These are phyloP conservation scores for Calameuta idolon DNA, from an alignment of 2,888 invertebrate species.

Conservation along the genomic window DNA sequence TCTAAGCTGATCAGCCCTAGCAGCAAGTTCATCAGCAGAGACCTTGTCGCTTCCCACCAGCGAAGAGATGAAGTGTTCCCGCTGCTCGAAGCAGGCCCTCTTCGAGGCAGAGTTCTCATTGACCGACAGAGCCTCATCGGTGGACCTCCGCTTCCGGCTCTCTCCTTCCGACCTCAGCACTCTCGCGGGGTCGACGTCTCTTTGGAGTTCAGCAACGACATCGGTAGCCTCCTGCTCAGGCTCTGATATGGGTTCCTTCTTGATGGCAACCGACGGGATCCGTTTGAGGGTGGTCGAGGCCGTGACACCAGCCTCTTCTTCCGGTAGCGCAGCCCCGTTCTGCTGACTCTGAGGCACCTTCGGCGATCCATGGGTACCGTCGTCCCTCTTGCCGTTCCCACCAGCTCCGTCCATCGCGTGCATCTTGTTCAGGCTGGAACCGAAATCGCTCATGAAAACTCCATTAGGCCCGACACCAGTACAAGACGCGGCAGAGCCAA, in stretches of 20 bases:
- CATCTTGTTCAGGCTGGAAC: constrained; percentile 72
- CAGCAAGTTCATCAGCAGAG: constrained; percentile 56
- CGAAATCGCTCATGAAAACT: neutral
- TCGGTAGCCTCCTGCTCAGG: constrained; percentile 41
- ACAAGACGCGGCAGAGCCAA: neutral
- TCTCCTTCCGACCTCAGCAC: constrained; percentile 25
- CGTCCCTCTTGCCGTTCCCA: constrained; percentile 60
- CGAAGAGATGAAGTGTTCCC: constrained; percentile 59
- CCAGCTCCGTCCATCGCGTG: constrained; percentile 72
- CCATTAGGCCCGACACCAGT: neutral
- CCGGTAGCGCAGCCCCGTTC: constrained; percentile 61
- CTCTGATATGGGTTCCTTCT: constrained; percentile 39
- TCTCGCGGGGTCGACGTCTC: constrained; percentile 37
- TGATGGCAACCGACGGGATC: constrained; percentile 26
- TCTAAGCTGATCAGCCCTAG: constrained; percentile 57
- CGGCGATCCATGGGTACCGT: constrained; percentile 51
- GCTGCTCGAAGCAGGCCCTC: constrained; percentile 49
- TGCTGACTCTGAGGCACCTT: constrained; percentile 61
- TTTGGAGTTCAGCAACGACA: constrained; percentile 49
- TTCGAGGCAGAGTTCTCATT: constrained; percentile 41
- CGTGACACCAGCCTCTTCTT: constrained; percentile 47
- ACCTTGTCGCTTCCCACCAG: constrained; percentile 58
- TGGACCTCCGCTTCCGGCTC: constrained; percentile 44
- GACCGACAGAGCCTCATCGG: constrained; percentile 40
- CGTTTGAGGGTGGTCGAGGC: constrained; percentile 35